Base-by-base conservation (phyloP, 2,113 vertebrate species). In the Boulengeromyrus knoepffleri region DNA sequence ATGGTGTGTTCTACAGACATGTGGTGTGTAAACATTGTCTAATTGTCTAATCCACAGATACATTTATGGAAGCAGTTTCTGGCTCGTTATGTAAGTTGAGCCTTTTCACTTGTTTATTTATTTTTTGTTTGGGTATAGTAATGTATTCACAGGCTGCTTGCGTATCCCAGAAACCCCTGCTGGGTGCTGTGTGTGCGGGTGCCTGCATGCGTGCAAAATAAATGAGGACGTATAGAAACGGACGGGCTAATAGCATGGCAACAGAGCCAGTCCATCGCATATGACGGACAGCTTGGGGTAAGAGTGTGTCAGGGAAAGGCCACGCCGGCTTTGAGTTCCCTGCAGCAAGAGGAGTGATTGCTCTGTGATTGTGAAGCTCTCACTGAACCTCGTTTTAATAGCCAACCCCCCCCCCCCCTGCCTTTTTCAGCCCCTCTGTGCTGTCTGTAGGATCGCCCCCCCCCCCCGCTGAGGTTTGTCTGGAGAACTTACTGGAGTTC, bases 231-330 rank as follows among this genome's bases (percentile, higher is more conserved):
- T 85, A 85, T 85, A n/a, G 58, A 74, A 31, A 31, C 5, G 39
- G 94, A 49, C 92, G 92, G 92, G 91, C 92, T 93, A 92, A 93
- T 93, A 93, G 94, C 94, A 94, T 94, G 94, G 94, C 36, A 94
- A 94, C 93, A 93, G 94, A 93, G 93, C 58, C 90, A 66, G 88
- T 90, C 90, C 93, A 90, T 92, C 90, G 91, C 92, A 92, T 92
- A 89, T 89, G 90, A 90, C 74, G 93, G 91, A 93, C 92, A 91
- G 93, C 74, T 92, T 49, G 52, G 50, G 89, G 90, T 47, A 45
- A 50, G 70, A 53, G 24, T 31, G 87, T 92, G 92, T 93, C 88
- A 91, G 89, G 50, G 77, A 89, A 53, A 92, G 92, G 92, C 92
- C 90, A 90, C 87, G 70, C 86, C 92, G 92, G 90, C 93, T 91